A percentile compares a stretch with the other conserved stretches of the same genome.
Evolutionary conservation across 2,797 vertebrate genomes (phyloP).

Genomic region (Rhinoraja longicauda): DNA sequence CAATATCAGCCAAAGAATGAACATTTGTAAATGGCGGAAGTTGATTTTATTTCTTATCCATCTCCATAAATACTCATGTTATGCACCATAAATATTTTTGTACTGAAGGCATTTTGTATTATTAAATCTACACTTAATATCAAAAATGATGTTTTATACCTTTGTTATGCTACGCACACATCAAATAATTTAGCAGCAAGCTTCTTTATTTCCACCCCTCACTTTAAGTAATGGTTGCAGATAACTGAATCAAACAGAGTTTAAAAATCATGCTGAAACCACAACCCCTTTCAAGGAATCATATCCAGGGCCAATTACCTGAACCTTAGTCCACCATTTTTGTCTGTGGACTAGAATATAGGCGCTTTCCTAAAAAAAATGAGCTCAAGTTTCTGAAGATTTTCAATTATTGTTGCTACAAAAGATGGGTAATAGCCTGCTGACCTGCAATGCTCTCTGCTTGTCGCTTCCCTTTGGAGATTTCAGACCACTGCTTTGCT

Average conservation of each 20-base stretch:
- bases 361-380: slow-evolving; percentile 1
- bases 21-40: not conserved
- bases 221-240: not conserved
- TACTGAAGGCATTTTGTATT: not conserved
- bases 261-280: not conserved
- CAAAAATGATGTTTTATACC: not conserved
- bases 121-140: not conserved
- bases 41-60: not conserved
- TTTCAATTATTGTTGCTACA: slow-evolving; percentile 33
- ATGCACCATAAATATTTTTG: too few relatives aligned
- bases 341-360: not conserved
- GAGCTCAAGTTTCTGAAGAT: slow-evolving; percentile 32
- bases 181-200: not conserved
- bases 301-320: slow-evolving; percentile 28
- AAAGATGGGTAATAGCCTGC: slow-evolving; percentile 53
- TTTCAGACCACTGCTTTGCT: slow-evolving; percentile 97
- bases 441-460: slow-evolving; percentile 97
- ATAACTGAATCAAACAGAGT: not conserved
- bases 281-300: slow-evolving; percentile 21
- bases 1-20: not conserved
- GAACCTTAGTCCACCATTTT: slow-evolving; percentile 23
- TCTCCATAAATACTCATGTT: not conserved
- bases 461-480: slow-evolving; percentile 98
- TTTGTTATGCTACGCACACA: not conserved
- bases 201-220: not conserved